Conservation (phyloP, 2,113 vertebrate genomes). For the Cyprinodon brontotheroides region DNA sequence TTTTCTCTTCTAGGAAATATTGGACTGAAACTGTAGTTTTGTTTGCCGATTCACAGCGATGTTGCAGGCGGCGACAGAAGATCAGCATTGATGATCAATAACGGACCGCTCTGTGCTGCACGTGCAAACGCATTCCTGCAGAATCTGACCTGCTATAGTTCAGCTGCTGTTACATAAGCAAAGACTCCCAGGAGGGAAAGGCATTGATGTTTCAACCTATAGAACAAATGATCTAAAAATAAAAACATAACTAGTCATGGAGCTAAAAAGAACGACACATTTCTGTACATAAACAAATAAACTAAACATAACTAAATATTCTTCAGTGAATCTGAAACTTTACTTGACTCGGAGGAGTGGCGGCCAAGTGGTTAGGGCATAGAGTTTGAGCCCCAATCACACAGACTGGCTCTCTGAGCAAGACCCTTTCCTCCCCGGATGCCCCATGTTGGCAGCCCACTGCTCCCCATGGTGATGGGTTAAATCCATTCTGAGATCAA, state of each 20-base stretch:
- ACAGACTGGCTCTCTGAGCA: no score
- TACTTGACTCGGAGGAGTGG: no score
- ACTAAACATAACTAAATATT: neutral
- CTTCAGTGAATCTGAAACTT: neutral
- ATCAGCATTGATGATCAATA: slow-evolving; percentile 66
- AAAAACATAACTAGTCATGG: neutral
- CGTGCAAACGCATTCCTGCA: slow-evolving; percentile 24
- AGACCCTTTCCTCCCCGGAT: no score
- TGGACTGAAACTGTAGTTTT: slow-evolving; percentile 14
- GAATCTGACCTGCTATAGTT: slow-evolving; percentile 2
- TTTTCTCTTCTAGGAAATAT: slow-evolving; percentile 5
- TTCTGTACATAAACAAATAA: neutral
- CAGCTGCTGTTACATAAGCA: slow-evolving; percentile 44
- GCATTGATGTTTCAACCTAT: neutral
- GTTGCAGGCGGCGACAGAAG: slow-evolving; percentile 23
- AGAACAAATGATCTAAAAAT: neutral
- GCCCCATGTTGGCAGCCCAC: no score
- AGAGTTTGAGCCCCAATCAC: no score
- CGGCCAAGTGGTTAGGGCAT: no score
- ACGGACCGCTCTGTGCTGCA: slow-evolving; percentile 39
- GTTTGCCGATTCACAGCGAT: slow-evolving; percentile 12
- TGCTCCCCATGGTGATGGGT: no score
- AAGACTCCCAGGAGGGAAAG: slow-evolving; percentile 2
- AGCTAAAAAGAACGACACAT: neutral
- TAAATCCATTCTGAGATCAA: no score